Evolutionary conservation across 2,113 vertebrate genomes (phyloP), one percentile per base, ranked within the genome.

Genomic region (Vanacampus margaritifer): DNA sequence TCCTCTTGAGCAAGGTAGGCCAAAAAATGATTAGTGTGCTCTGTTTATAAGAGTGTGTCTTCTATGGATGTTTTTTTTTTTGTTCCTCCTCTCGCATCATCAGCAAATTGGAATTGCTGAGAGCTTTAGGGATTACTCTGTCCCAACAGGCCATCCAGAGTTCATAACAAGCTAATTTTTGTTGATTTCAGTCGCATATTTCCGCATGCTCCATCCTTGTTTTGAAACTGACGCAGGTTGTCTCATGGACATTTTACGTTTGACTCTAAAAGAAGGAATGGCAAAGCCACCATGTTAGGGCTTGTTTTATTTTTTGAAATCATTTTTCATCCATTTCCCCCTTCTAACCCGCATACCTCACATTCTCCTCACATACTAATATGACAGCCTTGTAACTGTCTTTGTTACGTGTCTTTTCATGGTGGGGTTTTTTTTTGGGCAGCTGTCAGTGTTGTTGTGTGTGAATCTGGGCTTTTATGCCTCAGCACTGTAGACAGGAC

Each of bases 1-100:
- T 79, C 84, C 92, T 56, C 88, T 94, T 85, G 94, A 96, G 74
- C 94, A 94, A 98, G 97, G 97, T 99, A 98, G 81, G 89, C 54
- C 61, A 65, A 64, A 76, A 64, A 39, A 35, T 23, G 19, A 56
- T 11, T 9, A 35, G 50, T 68, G 6, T 69, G 43, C 17, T 24
- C 2, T 23, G 53, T 58, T 36, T 19, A 36, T 16, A 69, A 76
- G 23, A 65, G 6, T 54, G 4, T 35, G 6, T 70, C 54, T 74
- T 71, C 74, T 19, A 60, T 46, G 6, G 45, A 46, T 46, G 6
- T 59, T 74, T 41, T 62, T 65, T 24, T 56, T 74, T 39, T 64
- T 67, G 12, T 59, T 36, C 12, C 13, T 54, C 51, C 5, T 26
- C 24, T 16, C 26, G 1, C 24, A n/a, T 73, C 10, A 5, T 39